Base-by-base conservation (phyloP, 2,888 invertebrate genomes). In the Himalopsyche japonica region DNA sequence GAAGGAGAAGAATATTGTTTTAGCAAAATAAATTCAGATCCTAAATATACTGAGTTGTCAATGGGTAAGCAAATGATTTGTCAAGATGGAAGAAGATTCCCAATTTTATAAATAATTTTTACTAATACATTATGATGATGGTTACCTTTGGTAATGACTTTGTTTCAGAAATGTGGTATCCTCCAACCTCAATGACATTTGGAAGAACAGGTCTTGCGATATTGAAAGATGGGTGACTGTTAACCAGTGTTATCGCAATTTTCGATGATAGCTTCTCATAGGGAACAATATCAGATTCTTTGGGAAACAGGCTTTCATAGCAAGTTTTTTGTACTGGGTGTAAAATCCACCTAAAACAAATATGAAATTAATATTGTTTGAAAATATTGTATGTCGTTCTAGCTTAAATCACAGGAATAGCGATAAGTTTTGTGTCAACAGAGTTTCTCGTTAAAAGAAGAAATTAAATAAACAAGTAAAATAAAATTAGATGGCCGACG, bases 171-270 rank as follows among this genome's bases (percentile, higher is more conserved):
- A 87, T 85, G 70, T 87, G 87, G 79, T 86, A 87, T 37, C 87
- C 87, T 48, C 86, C 87, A 76, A 87, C 82, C 10, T 83, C 81
- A 32, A 86, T 84, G 32, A 80, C 64, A 80, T 86, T 87, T 12
- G 87, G 87, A 0, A 86, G 86, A n/a, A 87, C 43, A 7, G 86
- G 84, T 18, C 84, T 64, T 0, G 85, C 81, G 1, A 80, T 48
- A 2, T 86, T 86, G 18, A 86, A 34, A 3, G 87, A 86, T 7
- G 84, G 85, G 43, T 87, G 87, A 27, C 82, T 85, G 49, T 87
- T 87, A 5, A 84, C 49, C n/a, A 87, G 49, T 27, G 85, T 78
- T 3, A 86, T 82, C 0, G 87, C 84, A 5, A 83, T 83, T n/a
- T 84, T 86, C 20, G 82, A 82, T 37, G 49, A 76, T 32, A 86